Evolutionary conservation across 2,797 vertebrate genomes (phyloP).

Genomic region (Tenualosa ilisha): DNA sequence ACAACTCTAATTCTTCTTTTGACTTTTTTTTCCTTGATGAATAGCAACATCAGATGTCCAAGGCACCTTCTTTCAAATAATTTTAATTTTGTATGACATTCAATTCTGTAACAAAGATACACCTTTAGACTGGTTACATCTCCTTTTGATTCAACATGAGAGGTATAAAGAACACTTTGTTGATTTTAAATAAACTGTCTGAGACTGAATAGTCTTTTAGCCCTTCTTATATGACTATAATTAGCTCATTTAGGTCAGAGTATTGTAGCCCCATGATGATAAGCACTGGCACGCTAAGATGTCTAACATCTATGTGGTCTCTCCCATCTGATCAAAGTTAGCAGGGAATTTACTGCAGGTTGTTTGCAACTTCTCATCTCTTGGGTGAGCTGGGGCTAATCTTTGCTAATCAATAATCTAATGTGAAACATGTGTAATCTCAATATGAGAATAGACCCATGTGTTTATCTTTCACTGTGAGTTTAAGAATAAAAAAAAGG

Average conservation of each 20-base stretch:
- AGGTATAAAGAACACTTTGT: not conserved
- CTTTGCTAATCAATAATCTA: constrained; percentile 3
- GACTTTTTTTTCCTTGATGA: not conserved
- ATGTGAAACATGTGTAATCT: constrained; percentile 20
- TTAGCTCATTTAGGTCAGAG: not conserved
- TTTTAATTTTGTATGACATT: not conserved
- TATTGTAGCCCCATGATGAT: not conserved
- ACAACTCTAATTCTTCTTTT: not conserved
- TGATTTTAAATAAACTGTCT: not conserved
- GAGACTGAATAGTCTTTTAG: not conserved
- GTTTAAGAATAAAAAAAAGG: constrained; percentile 6
- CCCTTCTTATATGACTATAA: not conserved
- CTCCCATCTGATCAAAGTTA: not conserved
- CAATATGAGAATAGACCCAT: not conserved
- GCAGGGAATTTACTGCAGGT: not conserved
- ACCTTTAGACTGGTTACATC: not conserved
- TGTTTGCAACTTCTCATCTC: not conserved
- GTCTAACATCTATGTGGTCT: not conserved
- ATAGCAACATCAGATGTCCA: not conserved
- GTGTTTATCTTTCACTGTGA: not conserved
- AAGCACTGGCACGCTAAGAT: not conserved
- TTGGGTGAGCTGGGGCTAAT: not conserved
- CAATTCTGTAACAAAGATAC: not conserved
- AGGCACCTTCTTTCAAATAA: not conserved
- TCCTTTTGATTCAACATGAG: not conserved